phyloP scores from a whole-genome alignment of 2,888 invertebrate genomes.

The Cerceris rybyensis region DNA sequence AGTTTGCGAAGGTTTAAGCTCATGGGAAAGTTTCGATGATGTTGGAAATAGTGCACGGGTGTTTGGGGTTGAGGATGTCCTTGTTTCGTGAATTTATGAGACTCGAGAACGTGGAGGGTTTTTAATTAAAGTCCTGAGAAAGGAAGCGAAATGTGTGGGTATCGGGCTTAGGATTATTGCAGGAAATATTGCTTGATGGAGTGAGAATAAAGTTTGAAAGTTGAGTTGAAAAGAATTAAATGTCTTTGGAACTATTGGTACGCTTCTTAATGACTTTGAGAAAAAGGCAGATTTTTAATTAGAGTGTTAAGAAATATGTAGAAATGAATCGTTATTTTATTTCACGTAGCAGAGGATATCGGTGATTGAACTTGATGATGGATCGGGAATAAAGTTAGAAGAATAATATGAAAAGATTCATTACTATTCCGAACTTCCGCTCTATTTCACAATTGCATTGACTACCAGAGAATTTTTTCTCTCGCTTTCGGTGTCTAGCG shows the following conservation, averaged over 20 bases:
- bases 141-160: not conserved
- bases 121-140: slow-evolving; percentile 8
- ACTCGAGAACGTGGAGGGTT: not conserved
- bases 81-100: not conserved
- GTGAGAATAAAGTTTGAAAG: no score
- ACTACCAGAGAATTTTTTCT: not conserved
- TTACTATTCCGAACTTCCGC: not conserved
- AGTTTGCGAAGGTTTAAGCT: not conserved
- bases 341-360: no score
- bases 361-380: not conserved
- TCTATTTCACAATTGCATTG: not conserved
- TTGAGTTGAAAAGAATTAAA: no score
- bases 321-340: no score
- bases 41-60: not conserved
- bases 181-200: no score
- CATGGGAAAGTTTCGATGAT: not conserved
- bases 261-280: no score
- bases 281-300: no score
- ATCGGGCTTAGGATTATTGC: no score
- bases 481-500: slow-evolving; percentile 16
- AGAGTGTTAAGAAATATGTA: no score
- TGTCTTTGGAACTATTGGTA: no score
- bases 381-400: not conserved
- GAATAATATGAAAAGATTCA: not conserved
- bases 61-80: no score